phyloP scores from a whole-genome alignment of 2,113 vertebrate species.

The Istiophorus platypterus region DNA sequence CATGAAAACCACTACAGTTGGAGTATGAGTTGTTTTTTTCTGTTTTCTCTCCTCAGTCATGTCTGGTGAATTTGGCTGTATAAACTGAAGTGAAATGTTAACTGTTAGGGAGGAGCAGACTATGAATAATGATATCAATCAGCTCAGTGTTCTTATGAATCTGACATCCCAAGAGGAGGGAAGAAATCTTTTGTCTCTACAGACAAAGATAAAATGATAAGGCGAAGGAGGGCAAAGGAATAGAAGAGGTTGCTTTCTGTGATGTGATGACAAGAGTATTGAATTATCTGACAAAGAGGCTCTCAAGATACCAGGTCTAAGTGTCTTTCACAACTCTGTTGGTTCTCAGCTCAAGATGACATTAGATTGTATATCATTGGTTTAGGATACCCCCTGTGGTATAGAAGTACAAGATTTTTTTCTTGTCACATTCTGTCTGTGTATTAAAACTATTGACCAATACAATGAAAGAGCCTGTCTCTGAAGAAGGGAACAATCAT shows the following conservation, averaged over 20 bases:
- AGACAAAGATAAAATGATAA: conserved; percentile 3
- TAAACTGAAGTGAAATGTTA: conserved; percentile 50
- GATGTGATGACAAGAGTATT: neutral
- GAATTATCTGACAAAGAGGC: neutral
- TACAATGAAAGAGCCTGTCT: neutral
- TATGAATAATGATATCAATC: conserved; percentile 47
- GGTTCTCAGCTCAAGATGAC: conserved; percentile 15
- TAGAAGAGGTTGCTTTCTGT: neutral
- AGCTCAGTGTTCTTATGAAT: conserved; percentile 43
- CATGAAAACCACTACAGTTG: neutral
- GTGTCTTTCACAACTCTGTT: neutral
- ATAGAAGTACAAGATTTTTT: neutral
- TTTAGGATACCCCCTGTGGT: neutral
- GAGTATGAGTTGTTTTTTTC: neutral
- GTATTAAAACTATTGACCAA: neutral
- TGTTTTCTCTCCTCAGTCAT: neutral
- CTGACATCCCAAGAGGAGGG: conserved; percentile 32
- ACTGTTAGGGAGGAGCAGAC: conserved; percentile 47
- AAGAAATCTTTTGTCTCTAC: neutral
- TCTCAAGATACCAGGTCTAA: neutral
- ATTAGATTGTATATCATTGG: neutral
- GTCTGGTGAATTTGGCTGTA: neutral
- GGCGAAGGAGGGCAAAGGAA: neutral
- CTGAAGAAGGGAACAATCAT: neutral
- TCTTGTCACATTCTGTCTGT: conserved; percentile 9